These are phyloP conservation scores for Myanophis thanlyinensis DNA, from an alignment of 2,113 vertebrate genomes.

Conservation along the genomic window DNA sequence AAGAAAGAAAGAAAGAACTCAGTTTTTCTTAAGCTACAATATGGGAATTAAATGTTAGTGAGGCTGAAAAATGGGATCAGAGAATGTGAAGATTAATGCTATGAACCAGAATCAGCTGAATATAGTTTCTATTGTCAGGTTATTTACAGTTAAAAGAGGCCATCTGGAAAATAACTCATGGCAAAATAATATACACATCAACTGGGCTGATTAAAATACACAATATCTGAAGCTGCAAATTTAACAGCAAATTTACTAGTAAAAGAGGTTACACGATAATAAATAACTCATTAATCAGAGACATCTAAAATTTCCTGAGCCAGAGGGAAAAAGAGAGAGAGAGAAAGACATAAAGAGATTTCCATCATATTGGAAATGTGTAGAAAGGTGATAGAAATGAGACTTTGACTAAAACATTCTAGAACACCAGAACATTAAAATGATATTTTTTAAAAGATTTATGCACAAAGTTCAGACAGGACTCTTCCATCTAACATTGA, in stretches of 20 bases:
- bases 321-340: background rate
- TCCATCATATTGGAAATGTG: background rate
- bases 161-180: constrained; percentile 10
- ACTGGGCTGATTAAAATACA: background rate
- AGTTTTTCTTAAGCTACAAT: background rate
- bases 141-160: constrained; percentile 22
- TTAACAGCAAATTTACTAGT: constrained; percentile 42
- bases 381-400: background rate
- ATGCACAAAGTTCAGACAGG: background rate
- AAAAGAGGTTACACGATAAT: background rate
- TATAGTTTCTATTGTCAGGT: constrained; percentile 16
- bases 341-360: too few species aligned
- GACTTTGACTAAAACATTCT: background rate
- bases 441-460: background rate
- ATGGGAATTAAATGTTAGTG: background rate
- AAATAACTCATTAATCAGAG: constrained; percentile 17
- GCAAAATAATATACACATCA: constrained; percentile 5
- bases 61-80: constrained; percentile 12
- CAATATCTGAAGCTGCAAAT: background rate
- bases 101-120: constrained; percentile 17
- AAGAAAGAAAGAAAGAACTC: too few species aligned
- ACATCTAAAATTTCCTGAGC: constrained; percentile 16
- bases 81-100: constrained; percentile 16
- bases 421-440: background rate
- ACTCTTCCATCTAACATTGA: background rate